Base-by-base conservation (phyloP, 1,140 invertebrate genomes). In the Acromyrmex heyeri region DNA sequence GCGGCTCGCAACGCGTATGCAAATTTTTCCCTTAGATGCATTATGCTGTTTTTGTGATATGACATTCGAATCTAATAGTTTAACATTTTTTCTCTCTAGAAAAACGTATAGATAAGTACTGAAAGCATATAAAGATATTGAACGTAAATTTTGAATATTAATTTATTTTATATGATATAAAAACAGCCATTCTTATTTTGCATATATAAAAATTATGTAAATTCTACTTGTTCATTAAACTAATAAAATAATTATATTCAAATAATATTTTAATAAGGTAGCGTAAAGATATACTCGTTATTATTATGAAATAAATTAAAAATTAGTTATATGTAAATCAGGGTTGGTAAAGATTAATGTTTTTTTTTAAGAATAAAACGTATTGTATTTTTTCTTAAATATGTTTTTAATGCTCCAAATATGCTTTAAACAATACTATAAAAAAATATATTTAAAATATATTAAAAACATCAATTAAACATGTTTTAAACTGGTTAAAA, bases 1-100 rank as follows among this genome's bases (percentile, higher is more conserved):
- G 30, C 53, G 24, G 34, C 7, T 81, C 16, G 27, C 64, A 61
- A 67, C 12, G 38, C 61, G 67, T 86, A 86, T 79, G 75, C 27
- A 59, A 79, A 65, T 59, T 81, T 86, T 59, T 48, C 27, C 57
- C 14, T 72, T 59, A 44, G 50, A 57, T 53, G 3, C n/a, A 55
- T 48, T 55, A 73, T 50, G 3, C 53, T 38, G 18, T 24, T 0
- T 73, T 44, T 27, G 16, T 30, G 38, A 48, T 61, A 73, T 73
- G 18, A 75, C 24, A 24, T 61, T 50, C n/a, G 8, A 73, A 61
- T 61, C 27, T 75, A 38, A 59, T 34, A 69, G n/a, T 48, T 38
- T 8, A 38, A 38, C 6, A 30, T 2, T 14, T 53, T 6, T 10
- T 27, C 2, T 55, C 7, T n/a, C 1, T 4, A 61, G n/a, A 30